Percentiles rank a stretch among this genome's conserved stretches.
Evolutionary conservation across 2,888 invertebrate species (phyloP).

Genomic region (Scaptodrosophila latifasciaeformis): DNA sequence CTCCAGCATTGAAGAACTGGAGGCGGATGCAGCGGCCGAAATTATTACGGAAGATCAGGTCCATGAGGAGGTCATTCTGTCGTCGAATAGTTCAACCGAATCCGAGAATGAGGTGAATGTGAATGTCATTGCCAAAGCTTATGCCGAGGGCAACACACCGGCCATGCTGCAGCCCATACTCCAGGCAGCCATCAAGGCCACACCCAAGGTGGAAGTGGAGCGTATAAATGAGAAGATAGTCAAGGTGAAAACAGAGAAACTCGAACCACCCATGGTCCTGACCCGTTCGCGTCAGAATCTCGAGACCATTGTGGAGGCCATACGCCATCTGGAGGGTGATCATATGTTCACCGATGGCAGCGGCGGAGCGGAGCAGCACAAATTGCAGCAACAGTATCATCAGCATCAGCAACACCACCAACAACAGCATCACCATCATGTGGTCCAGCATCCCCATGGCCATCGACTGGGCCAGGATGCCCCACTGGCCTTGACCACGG

Average conservation of each 20-base stretch:
- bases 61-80: conserved; percentile 75
- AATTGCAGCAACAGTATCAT: conserved; percentile 53
- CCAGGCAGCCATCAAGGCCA: conserved; percentile 90
- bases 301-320: conserved; percentile 98
- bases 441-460: conserved; percentile 58
- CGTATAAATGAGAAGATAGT: conserved; percentile 78
- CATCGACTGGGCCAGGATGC: conserved; percentile 69
- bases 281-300: conserved; percentile 92
- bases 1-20: conserved; percentile 76
- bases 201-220: conserved; percentile 87
- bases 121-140: conserved; percentile 71
- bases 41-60: conserved; percentile 74
- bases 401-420: conserved; percentile 50
- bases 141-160: conserved; percentile 70
- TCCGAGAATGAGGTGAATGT: conserved; percentile 71
- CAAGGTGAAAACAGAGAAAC: conserved; percentile 72
- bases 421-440: conserved; percentile 64
- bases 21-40: conserved; percentile 69
- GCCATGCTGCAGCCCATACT: conserved; percentile 80
- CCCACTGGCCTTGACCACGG: conserved; percentile 71
- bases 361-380: conserved; percentile 73
- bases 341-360: conserved; percentile 88
- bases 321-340: conserved; percentile 97
- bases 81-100: conserved; percentile 70
- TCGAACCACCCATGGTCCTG: conserved; percentile 55